Percentiles rank a stretch among this genome's conserved stretches.
Conservation (phyloP, 2,888 invertebrate species). For the Chalcis sispes region DNA sequence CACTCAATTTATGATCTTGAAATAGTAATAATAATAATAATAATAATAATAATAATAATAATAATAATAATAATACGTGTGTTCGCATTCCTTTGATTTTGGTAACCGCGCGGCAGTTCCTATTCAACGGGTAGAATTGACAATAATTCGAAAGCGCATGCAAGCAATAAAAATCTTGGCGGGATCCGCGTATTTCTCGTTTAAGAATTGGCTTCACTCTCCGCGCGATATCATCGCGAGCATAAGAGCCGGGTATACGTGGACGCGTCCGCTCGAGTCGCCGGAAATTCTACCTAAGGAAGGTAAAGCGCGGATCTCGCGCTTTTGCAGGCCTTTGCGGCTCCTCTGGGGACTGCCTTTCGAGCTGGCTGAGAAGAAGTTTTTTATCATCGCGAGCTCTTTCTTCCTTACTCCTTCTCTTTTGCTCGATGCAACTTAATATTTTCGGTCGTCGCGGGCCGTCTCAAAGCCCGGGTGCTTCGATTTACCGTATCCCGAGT, state of each 20-base stretch:
- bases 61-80: too few species aligned
- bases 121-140: not conserved
- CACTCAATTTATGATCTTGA: too few species aligned
- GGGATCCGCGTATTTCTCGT: conserved; percentile 25
- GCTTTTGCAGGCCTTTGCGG: too few species aligned
- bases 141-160: not conserved
- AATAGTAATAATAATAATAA: too few species aligned
- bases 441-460: conserved; percentile 60
- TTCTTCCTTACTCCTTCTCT: not conserved
- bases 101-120: too few species aligned
- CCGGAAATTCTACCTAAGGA: conserved; percentile 33
- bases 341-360: too few species aligned
- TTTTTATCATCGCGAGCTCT: conserved; percentile 60
- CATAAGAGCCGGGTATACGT: conserved; percentile 10
- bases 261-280: not conserved
- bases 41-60: too few species aligned
- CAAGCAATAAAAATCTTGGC: conserved; percentile 20
- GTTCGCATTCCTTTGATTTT: too few species aligned
- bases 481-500: conserved; percentile 66
- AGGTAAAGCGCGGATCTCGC: conserved; percentile 8
- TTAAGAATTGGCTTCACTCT: conserved; percentile 27
- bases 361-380: too few species aligned
- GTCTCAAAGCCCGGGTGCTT: conserved; percentile 60
- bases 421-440: conserved; percentile 65
- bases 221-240: conserved; percentile 34